Percentiles rank a stretch among this genome's conserved stretches.
phyloP scores from a whole-genome alignment of 2,113 vertebrate genomes.

The Cephalopholis sonnerati region DNA sequence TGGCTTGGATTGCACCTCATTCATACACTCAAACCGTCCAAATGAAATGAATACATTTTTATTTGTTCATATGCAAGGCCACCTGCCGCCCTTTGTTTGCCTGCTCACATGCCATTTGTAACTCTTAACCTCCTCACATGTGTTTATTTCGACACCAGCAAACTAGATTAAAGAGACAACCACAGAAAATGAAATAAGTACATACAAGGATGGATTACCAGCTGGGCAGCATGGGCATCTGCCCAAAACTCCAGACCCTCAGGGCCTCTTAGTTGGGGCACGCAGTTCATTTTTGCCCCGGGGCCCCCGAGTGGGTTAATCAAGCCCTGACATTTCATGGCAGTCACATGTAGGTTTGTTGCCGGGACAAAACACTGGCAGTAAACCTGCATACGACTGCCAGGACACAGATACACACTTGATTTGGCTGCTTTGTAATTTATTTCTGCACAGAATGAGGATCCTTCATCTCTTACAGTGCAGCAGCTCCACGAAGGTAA shows the following conservation, averaged over 20 bases:
- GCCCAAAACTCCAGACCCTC: not conserved
- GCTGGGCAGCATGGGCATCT: not conserved
- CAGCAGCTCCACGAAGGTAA: not conserved
- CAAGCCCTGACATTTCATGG: constrained; percentile 15
- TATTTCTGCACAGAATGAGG: not conserved
- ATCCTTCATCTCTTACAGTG: not conserved
- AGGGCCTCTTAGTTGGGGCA: not conserved
- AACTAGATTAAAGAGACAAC: not conserved
- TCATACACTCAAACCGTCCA: too few relatives aligned
- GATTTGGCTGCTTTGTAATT: not conserved
- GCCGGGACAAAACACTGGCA: constrained; percentile 33
- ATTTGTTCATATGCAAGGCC: too few relatives aligned
- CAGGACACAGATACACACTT: constrained; percentile 3
- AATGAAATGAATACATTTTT: too few relatives aligned
- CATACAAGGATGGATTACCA: not conserved
- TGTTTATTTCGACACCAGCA: not conserved
- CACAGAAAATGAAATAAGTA: not conserved
- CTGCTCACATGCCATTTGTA: too few relatives aligned
- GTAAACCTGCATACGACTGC: constrained; percentile 1
- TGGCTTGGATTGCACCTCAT: too few relatives aligned
- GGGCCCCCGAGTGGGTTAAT: constrained; percentile 19
- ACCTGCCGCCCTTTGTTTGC: too few relatives aligned
- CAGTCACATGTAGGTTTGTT: constrained; percentile 20
- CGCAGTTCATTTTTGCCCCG: constrained; percentile 15
- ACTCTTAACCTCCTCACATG: not conserved